Conservation (phyloP, 2,797 vertebrate genomes). For the Pelochelys cantorii region DNA sequence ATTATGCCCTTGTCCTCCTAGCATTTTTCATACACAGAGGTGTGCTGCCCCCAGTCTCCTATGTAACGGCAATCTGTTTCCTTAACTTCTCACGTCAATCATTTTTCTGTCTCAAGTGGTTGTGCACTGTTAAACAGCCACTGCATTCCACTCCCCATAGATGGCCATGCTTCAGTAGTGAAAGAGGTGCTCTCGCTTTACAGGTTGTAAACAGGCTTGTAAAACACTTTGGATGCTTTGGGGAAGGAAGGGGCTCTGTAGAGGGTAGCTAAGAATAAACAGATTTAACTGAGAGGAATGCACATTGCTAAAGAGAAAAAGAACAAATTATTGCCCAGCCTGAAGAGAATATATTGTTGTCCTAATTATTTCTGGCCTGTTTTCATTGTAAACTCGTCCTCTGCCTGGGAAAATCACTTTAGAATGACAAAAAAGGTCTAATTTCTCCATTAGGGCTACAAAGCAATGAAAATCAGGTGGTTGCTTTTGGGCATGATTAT, state of each 20-base stretch:
- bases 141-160: neutral
- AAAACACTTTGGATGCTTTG: neutral
- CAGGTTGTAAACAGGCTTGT: neutral
- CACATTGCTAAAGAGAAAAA: neutral
- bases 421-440: neutral
- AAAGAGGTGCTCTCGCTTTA: conserved; percentile 10
- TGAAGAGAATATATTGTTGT: neutral
- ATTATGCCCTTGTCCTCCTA: neutral
- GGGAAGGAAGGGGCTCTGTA: neutral
- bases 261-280: neutral
- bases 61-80: neutral
- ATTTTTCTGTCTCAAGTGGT: neutral
- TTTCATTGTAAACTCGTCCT: conserved; percentile 2
- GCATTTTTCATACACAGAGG: neutral
- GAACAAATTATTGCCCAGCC: neutral
- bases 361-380: neutral
- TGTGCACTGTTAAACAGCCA: neutral
- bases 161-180: neutral
- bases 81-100: neutral
- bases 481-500: neutral
- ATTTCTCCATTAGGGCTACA: neutral
- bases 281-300: neutral
- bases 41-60: neutral
- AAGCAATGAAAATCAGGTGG: neutral
- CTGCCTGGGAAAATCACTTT: neutral